phyloP scores from a whole-genome alignment of 1,140 invertebrate genomes.

The Sinonovacula constricta region DNA sequence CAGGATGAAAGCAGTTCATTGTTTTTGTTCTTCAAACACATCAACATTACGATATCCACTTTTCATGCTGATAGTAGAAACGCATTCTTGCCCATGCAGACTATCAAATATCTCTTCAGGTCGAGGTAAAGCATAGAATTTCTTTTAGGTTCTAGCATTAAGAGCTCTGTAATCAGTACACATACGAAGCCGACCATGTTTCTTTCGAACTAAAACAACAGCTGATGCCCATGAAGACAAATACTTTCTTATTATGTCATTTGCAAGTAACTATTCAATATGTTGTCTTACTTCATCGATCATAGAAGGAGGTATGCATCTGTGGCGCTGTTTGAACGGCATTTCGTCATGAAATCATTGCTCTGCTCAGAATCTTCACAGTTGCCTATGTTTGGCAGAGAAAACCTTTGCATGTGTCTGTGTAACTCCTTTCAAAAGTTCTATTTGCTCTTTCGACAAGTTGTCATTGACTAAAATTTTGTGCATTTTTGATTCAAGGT shows the following conservation, averaged over 20 bases:
- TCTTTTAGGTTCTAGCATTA: not conserved
- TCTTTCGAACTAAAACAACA: constrained; percentile 3
- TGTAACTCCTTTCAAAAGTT: too few species aligned
- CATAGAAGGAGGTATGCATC: constrained; percentile 7
- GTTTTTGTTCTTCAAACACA: not conserved
- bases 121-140: not conserved
- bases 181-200: constrained; percentile 1
- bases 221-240: constrained; percentile 6
- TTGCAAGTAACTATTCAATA: not conserved
- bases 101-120: not conserved
- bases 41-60: not conserved
- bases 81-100: not conserved
- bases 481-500: too few species aligned
- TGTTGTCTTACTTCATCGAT: not conserved
- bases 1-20: not conserved
- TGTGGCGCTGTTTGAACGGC: constrained; percentile 13
- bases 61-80: constrained; percentile 4
- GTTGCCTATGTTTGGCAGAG: constrained; percentile 8
- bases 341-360: not conserved
- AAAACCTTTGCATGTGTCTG: too few species aligned
- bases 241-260: constrained; percentile 2
- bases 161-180: not conserved
- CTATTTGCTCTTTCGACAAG: too few species aligned
- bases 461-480: too few species aligned
- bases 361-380: not conserved